These are phyloP conservation scores for Echinarachnius parma DNA, from an alignment of 53 echinoderm and acorn worm genomes.

Conservation along the genomic window DNA sequence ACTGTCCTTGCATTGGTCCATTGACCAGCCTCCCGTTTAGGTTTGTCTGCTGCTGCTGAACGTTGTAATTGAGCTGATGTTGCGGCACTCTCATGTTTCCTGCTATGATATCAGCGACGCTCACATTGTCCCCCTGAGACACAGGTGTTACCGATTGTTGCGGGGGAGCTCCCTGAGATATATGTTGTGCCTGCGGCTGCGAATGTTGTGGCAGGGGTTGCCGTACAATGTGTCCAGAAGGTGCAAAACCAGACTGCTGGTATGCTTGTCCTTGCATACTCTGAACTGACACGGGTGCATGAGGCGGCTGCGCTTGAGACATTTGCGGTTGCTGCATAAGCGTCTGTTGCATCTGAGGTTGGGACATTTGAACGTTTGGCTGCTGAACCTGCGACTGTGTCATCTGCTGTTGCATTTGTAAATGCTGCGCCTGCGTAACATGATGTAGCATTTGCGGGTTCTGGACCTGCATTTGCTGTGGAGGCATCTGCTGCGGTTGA, in stretches of 20 bases:
- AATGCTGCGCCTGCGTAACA: conserved; percentile 20
- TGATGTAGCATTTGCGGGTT: neutral
- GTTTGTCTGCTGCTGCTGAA: conserved; percentile 14
- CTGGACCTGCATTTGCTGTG: neutral
- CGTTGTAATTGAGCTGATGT: conserved; percentile 25
- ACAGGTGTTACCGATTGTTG: conserved; percentile 32
- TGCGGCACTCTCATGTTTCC: conserved; percentile 45
- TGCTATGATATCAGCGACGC: conserved; percentile 41
- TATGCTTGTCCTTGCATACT: neutral
- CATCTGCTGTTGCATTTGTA: conserved; percentile 3
- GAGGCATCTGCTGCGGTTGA: neutral
- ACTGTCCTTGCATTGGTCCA: conserved; percentile 4
- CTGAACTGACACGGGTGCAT: neutral
- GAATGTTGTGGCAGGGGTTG: neutral
- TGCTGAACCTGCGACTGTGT: conserved; percentile 25
- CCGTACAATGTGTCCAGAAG: neutral
- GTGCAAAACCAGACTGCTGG: neutral
- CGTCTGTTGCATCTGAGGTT: conserved; percentile 16
- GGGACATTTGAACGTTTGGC: conserved; percentile 23
- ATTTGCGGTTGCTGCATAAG: neutral
- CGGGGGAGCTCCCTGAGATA: conserved; percentile 12
- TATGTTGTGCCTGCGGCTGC: neutral
- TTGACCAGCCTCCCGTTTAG: conserved; percentile 2
- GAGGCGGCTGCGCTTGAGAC: neutral
- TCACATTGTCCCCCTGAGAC: conserved; percentile 35